Conservation (phyloP, 1,140 invertebrate species). For the Zaprionus inermis region DNA sequence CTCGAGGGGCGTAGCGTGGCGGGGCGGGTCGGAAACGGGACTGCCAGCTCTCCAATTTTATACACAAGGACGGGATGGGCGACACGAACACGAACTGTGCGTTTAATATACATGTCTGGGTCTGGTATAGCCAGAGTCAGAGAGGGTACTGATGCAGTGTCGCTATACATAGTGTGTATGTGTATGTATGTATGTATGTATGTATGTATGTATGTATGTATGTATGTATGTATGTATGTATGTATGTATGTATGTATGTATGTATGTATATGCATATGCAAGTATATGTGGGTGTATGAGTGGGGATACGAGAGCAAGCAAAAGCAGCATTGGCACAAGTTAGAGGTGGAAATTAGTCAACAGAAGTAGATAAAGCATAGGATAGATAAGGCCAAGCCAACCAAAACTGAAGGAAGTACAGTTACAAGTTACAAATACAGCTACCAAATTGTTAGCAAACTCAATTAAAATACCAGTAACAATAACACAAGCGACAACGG, state of each 20-base stretch:
- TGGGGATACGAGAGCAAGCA: background rate
- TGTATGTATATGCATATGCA: background rate
- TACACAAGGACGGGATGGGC: conserved; percentile 16
- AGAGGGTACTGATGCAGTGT: background rate
- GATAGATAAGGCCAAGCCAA: background rate
- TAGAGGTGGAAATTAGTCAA: background rate
- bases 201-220: background rate
- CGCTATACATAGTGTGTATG: background rate
- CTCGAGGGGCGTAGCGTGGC: background rate
- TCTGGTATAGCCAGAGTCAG: background rate
- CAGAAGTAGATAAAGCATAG: background rate
- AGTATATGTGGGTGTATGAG: background rate
- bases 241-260: background rate
- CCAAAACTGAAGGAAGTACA: background rate
- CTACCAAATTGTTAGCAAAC: conserved; percentile 4
- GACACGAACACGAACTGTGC: conserved; percentile 38
- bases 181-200: background rate
- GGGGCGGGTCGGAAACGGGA: background rate
- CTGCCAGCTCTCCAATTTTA: background rate
- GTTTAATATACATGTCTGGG: conserved; percentile 26
- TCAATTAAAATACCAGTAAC: conserved; percentile 13
- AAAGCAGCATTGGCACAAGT: background rate
- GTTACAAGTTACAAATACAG: background rate
- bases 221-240: background rate
- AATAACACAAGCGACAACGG: conserved; percentile 36